A percentile compares a stretch with the other conserved stretches of the same genome.
Conservation (phyloP, 2,113 vertebrate genomes). For the Thalassoma bifasciatum region DNA sequence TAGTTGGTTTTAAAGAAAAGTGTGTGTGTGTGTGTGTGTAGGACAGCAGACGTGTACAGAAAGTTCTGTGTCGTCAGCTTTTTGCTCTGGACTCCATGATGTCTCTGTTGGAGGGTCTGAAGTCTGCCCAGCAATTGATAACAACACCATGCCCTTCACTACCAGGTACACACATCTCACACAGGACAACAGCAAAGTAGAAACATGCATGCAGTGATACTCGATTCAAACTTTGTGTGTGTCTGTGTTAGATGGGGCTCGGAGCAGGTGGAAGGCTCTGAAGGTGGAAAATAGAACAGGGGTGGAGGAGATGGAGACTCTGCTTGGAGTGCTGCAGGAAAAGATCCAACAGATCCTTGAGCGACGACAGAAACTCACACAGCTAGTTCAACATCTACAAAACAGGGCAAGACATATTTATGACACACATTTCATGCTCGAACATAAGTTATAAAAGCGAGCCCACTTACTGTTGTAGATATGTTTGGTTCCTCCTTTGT, state of each 20-base stretch:
- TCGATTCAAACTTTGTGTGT: slow-evolving; percentile 5
- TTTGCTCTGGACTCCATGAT: slow-evolving; percentile 78
- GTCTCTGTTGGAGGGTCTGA: slow-evolving; percentile 68
- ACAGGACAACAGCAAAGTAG: neutral
- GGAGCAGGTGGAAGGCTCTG: slow-evolving; percentile 76
- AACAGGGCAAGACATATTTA: slow-evolving; percentile 32
- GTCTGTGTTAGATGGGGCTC: slow-evolving; percentile 58
- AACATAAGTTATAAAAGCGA: too few relatives aligned
- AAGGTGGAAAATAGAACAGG: slow-evolving; percentile 63
- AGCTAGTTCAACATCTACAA: slow-evolving; percentile 60
- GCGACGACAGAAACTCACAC: slow-evolving; percentile 54
- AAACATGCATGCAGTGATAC: too few relatives aligned
- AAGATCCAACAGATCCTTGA: slow-evolving; percentile 55
- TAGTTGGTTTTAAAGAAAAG: neutral
- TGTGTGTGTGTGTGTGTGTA: slow-evolving; percentile 47
- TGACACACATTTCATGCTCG: neutral
- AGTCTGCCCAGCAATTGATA: slow-evolving; percentile 73
- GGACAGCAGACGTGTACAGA: slow-evolving; percentile 80
- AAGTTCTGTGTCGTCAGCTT: slow-evolving; percentile 78
- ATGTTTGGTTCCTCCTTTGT: too few relatives aligned
- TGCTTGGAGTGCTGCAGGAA: slow-evolving; percentile 62
- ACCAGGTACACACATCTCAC: slow-evolving; percentile 53
- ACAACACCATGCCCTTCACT: slow-evolving; percentile 53
- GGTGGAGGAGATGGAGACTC: slow-evolving; percentile 66
- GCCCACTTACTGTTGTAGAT: too few relatives aligned